A percentile compares a stretch with the other conserved stretches of the same genome.
Conservation (phyloP, 1,140 invertebrate species). For the Caenorhabditis briggsae region DNA sequence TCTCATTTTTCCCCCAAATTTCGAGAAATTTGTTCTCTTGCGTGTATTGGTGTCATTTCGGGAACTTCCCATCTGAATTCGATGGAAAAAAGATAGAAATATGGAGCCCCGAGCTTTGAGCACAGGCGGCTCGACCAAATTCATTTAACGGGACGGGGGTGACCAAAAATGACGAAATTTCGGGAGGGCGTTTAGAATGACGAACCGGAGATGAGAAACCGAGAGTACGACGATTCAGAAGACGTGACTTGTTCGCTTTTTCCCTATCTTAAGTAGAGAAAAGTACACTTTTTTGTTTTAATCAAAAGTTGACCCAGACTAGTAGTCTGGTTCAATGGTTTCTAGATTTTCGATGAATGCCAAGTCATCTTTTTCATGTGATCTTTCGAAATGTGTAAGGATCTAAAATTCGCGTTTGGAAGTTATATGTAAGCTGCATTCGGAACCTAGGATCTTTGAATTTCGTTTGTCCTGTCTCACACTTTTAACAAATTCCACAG, state of each 20-base stretch:
- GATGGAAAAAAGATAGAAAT: not conserved
- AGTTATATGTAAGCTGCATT: too few species aligned
- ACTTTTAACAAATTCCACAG: too few species aligned
- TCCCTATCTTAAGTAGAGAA: not conserved
- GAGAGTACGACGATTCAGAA: slow-evolving; percentile 38
- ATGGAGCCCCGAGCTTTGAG: slow-evolving; percentile 1
- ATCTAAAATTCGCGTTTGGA: too few species aligned
- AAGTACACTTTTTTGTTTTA: not conserved
- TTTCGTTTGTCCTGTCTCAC: too few species aligned
- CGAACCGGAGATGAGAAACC: slow-evolving; percentile 26
- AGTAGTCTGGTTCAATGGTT: not conserved
- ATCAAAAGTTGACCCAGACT: not conserved
- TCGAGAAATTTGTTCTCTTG: slow-evolving; percentile 2
- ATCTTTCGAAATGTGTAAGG: too few species aligned
- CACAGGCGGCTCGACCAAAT: slow-evolving; percentile 31
- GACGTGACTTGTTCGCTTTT: not conserved
- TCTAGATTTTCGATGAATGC: not conserved
- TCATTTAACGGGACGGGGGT: slow-evolving; percentile 33
- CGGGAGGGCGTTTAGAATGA: not conserved
- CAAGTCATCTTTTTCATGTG: too few species aligned
- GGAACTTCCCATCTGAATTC: not conserved
- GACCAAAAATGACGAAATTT: slow-evolving; percentile 44
- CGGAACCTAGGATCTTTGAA: too few species aligned
- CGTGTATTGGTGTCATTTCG: not conserved
- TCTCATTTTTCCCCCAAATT: not conserved